These are phyloP conservation scores for Melinaea menophilus DNA, from an alignment of 2,888 invertebrate genomes.

Conservation along the genomic window DNA sequence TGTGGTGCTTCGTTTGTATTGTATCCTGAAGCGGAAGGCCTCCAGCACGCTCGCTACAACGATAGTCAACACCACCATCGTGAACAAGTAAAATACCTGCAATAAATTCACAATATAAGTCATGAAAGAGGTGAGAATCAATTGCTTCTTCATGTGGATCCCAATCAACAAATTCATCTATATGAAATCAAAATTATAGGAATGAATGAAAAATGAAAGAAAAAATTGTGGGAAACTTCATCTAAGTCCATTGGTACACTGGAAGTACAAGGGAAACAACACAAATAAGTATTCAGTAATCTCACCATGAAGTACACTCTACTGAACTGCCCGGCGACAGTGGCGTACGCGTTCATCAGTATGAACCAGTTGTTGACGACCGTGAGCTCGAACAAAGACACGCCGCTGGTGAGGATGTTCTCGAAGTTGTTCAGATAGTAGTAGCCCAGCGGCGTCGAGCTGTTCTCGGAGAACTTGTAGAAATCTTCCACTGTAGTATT, in stretches of 20 bases:
- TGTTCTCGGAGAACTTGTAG: conserved; percentile 83
- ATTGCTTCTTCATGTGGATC: no score
- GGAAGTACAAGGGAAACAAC: no score
- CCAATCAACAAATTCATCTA: no score
- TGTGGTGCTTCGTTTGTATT: conserved; percentile 88
- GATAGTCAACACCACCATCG: conserved; percentile 94
- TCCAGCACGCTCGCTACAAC: conserved; percentile 93
- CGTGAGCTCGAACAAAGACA: conserved; percentile 92
- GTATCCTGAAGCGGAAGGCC: conserved; percentile 91
- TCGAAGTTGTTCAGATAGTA: conserved; percentile 93
- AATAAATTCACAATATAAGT: conserved; percentile 17
- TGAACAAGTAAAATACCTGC: conserved; percentile 87
- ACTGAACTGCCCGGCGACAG: conserved; percentile 83
- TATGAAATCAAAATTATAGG: no score
- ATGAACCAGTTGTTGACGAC: conserved; percentile 97
- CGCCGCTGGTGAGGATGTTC: conserved; percentile 85
- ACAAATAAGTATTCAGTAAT: not conserved
- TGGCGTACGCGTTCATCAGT: conserved; percentile 91
- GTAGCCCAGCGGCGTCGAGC: conserved; percentile 85
- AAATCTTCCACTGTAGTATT: conserved; percentile 91
- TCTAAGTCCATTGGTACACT: no score
- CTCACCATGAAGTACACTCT: conserved; percentile 89
- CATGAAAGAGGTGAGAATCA: not conserved
- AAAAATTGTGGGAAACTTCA: no score
- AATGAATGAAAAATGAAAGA: no score